These are phyloP conservation scores for Xestobium rufovillosum DNA, from an alignment of 2,888 invertebrate genomes.

Conservation along the genomic window DNA sequence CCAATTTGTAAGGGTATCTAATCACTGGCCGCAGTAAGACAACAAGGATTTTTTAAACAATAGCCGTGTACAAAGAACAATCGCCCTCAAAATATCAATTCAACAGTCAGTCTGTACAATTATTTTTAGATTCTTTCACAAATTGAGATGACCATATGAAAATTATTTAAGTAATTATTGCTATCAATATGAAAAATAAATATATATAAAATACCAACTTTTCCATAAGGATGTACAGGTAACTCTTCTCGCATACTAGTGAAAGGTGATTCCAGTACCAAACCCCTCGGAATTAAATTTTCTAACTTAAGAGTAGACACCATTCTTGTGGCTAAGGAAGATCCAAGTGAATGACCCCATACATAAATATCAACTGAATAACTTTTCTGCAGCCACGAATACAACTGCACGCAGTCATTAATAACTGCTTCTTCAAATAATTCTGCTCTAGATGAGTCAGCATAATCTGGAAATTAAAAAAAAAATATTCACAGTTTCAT, in stretches of 20 bases:
- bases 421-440: constrained; percentile 35
- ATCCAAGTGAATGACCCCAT: constrained; percentile 39
- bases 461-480: constrained; percentile 32
- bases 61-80: too few relatives aligned
- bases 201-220: constrained; percentile 28
- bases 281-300: constrained; percentile 25
- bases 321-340: constrained; percentile 33
- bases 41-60: too few relatives aligned
- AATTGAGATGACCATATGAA: too few relatives aligned
- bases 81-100: too few relatives aligned
- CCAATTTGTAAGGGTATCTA: too few relatives aligned
- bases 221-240: constrained; percentile 32
- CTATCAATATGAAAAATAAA: too few relatives aligned
- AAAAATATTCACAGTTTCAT: too few relatives aligned
- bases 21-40: too few relatives aligned
- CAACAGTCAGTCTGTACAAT: too few relatives aligned
- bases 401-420: constrained; percentile 35
- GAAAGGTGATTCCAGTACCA: constrained; percentile 36
- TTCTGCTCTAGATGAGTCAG: constrained; percentile 32
- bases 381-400: constrained; percentile 31
- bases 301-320: constrained; percentile 22
- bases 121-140: too few relatives aligned
- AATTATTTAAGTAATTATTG: too few relatives aligned
- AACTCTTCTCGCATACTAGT: constrained; percentile 34
- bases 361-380: constrained; percentile 33